Evolutionary conservation across 2,797 vertebrate genomes (phyloP).

Genomic region (Coregonus suidteri): DNA sequence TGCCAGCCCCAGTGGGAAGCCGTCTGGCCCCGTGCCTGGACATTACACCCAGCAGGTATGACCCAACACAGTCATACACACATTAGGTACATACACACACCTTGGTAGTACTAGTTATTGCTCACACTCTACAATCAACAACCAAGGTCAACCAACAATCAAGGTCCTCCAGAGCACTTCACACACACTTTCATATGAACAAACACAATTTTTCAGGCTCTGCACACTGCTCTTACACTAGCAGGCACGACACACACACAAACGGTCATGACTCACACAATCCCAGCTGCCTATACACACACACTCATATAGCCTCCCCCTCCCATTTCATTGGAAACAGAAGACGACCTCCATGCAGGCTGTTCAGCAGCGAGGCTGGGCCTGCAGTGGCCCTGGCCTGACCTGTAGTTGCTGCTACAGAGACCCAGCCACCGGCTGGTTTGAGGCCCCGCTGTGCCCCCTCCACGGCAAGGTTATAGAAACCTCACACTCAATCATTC

Average conservation of each 20-base stretch:
- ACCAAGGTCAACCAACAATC: not conserved
- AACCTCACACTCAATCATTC: conserved; percentile 11
- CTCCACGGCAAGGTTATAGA: conserved; percentile 17
- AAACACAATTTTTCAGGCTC: not conserved
- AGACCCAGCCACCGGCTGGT: conserved; percentile 11
- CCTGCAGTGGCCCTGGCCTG: conserved; percentile 5
- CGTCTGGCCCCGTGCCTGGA: conserved; percentile 86
- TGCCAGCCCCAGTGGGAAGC: conserved; percentile 94
- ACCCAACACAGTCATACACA: not conserved
- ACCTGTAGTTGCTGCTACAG: conserved; percentile 16
- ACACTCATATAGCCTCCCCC: conserved; percentile 6
- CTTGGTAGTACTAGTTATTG: not conserved
- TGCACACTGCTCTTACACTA: not conserved
- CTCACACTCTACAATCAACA: not conserved
- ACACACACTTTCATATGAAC: not conserved
- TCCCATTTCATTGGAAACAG: conserved; percentile 12
- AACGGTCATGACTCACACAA: not conserved
- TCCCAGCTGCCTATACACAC: not conserved
- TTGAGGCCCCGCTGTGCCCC: conserved; percentile 8
- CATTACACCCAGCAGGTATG: conserved; percentile 95
- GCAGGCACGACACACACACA: conserved; percentile 4
- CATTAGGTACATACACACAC: not conserved
- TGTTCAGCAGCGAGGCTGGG: conserved; percentile 6
- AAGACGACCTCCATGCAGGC: conserved; percentile 10
- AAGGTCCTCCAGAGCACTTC: not conserved